Conservation (phyloP, 2,797 vertebrate species). For the Chloroceryle inda region DNA sequence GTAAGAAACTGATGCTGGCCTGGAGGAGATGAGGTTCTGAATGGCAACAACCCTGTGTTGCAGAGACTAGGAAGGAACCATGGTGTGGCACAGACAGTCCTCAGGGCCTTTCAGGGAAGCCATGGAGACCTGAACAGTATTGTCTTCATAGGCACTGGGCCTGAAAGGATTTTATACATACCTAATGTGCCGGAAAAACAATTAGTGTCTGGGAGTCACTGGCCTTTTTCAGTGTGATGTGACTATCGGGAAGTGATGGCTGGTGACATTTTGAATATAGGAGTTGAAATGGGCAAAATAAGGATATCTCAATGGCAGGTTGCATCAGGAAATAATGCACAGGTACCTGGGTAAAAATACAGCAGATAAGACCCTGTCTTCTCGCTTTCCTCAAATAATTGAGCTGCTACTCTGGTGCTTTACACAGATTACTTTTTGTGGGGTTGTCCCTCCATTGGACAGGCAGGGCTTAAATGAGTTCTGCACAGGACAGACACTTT, state of each 20-base stretch:
- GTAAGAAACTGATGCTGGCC: neutral
- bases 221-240: conserved; percentile 59
- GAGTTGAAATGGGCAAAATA: conserved; percentile 18
- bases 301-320: neutral
- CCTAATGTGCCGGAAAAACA: conserved; percentile 25
- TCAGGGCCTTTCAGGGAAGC: neutral
- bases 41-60: neutral
- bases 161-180: conserved; percentile 22
- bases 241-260: conserved; percentile 29
- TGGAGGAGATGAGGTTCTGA: neutral
- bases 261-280: conserved; percentile 53
- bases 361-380: neutral
- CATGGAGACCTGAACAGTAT: neutral
- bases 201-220: conserved; percentile 55
- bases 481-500: accelerated
- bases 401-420: neutral
- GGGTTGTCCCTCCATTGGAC: neutral
- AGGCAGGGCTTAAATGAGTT: neutral
- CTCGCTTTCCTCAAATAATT: neutral
- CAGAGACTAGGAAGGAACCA: neutral
- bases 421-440: neutral
- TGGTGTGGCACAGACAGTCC: neutral
- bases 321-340: neutral
- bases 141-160: neutral
- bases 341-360: neutral